Conservation (phyloP, 2,797 vertebrate genomes). For the Tachyglossus aculeatus region DNA sequence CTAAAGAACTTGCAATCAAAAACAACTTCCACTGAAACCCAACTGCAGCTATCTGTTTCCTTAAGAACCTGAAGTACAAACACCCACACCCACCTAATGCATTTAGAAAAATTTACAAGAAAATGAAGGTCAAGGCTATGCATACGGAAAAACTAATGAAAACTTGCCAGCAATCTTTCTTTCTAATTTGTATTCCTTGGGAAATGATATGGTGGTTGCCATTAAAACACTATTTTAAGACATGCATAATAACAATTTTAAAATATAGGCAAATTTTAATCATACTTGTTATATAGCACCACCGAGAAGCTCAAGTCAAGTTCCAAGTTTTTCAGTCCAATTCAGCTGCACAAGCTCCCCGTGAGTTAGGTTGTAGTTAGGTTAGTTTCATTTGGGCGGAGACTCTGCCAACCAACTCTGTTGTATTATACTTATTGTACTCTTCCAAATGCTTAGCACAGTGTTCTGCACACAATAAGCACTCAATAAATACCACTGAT, state of each 20-base stretch:
- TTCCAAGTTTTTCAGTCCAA: constrained; percentile 19
- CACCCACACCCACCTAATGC: not conserved
- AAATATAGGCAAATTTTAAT: too few species aligned
- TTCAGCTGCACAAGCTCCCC: constrained; percentile 19
- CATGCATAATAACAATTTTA: too few species aligned
- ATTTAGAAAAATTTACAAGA: not conserved
- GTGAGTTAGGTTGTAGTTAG: constrained; percentile 20
- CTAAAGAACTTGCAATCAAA: constrained; percentile 12
- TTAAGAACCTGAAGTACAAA: too few species aligned
- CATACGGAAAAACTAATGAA: not conserved
- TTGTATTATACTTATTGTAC: too few species aligned
- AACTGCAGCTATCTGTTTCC: not conserved
- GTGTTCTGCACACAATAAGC: too few species aligned
- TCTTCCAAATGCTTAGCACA: too few species aligned
- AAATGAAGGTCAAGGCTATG: not conserved
- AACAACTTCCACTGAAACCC: not conserved
- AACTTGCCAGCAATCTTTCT: not conserved
- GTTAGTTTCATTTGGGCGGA: not conserved
- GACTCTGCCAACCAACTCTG: too few species aligned
- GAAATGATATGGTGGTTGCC: too few species aligned
- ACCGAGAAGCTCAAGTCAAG: constrained; percentile 13
- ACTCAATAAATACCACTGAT: too few species aligned
- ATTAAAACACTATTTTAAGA: too few species aligned
- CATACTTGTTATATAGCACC: too few species aligned
- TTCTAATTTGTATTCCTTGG: not conserved